Base-by-base conservation (phyloP, 2,888 invertebrate genomes). In the Cheilosia vulpina region DNA sequence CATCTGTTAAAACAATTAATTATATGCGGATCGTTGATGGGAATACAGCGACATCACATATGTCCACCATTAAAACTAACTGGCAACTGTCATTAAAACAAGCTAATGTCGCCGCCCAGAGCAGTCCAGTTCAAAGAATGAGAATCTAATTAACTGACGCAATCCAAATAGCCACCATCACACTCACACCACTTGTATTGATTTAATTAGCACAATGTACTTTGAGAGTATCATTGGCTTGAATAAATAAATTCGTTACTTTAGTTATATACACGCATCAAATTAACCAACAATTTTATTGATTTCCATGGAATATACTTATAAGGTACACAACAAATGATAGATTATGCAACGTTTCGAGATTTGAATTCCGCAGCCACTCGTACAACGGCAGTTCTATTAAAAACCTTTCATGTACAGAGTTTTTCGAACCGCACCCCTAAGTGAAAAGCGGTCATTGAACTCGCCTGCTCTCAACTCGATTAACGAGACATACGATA, bases 361-460 rank as follows among this genome's bases (percentile, higher is more conserved):
- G 38, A 38, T 38, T 13, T 38, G 38, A 38, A 38, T 38, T 38
- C 38, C 38, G 2, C 13, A 38, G 38, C 38, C 13, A 38, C 38
- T 38, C 38, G 38, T 43, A 31, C 50, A 41, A 19, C 17, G 2
- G 17, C 47, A 47, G 15, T 50, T 60, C 50, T 45, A 24, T 60
- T 50, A 38, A 53, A 43, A 27, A 43, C 43, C 38, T 45, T 50
- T 27, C 71, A 11, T 27, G 13, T 41, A 15, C 13, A 41, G 41
- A 58, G 47, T 47, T 58, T 53, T 53, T 5, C 52, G 15, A 34
- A 31, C 45, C 31, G 53, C 21, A 52, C 41, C n/a, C 24, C 63
- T 24, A 43, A 31, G 31, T 53, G 53, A 43, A 73, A 62, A 55
- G 53, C 63, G 63, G 62, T 63, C 73, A 63, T 73, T 47, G 47